These are phyloP conservation scores for Limnephilus lunatus DNA, from an alignment of 2,888 invertebrate genomes.

Conservation along the genomic window DNA sequence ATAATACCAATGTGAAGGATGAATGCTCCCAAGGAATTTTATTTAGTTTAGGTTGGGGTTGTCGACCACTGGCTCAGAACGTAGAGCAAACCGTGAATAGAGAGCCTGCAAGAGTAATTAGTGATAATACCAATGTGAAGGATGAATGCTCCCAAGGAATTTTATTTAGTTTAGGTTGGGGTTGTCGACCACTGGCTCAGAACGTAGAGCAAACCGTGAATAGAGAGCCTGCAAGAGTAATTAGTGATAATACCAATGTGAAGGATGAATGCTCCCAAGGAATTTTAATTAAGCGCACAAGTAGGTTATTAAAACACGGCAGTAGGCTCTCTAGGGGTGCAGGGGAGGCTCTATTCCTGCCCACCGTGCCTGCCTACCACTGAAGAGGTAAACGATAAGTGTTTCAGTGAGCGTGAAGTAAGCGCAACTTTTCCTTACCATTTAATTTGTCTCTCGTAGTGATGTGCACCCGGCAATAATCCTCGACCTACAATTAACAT, in stretches of 20 bases:
- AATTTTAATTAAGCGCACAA: slow-evolving; percentile 39
- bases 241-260: slow-evolving; percentile 34
- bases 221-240: slow-evolving; percentile 34
- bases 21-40: slow-evolving; percentile 38
- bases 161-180: not conserved
- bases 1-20: slow-evolving; percentile 30
- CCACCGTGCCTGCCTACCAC: not conserved
- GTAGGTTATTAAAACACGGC: slow-evolving; percentile 18
- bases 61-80: not conserved
- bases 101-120: slow-evolving; percentile 40
- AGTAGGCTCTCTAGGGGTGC: not conserved
- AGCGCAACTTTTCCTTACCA: not conserved
- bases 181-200: not conserved
- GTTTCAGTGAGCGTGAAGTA: not conserved
- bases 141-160: slow-evolving; percentile 39
- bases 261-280: slow-evolving; percentile 33
- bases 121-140: slow-evolving; percentile 27
- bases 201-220: not conserved
- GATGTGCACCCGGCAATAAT: too few species aligned
- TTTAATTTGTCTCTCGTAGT: too few species aligned
- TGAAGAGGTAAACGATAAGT: not conserved
- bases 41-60: not conserved
- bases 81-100: not conserved
- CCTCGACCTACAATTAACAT: too few species aligned
- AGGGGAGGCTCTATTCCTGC: not conserved